Percentiles rank a stretch among this genome's conserved stretches.
Evolutionary conservation across 2,888 invertebrate species (phyloP).

Genomic region (Leptopilina myrica): DNA sequence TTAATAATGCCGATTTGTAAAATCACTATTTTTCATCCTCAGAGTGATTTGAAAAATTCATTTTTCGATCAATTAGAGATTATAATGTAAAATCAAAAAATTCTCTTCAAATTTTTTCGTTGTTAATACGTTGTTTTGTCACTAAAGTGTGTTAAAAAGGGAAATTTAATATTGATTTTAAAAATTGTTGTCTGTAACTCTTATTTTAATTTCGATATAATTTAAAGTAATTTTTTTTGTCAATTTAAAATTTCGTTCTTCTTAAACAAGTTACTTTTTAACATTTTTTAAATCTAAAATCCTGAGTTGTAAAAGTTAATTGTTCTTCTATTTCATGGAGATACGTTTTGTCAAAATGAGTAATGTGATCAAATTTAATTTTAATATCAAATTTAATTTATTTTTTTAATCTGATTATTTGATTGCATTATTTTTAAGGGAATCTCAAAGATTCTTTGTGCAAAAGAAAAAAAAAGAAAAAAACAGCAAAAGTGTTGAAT

Average conservation of each 20-base stretch:
- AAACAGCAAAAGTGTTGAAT: conserved; percentile 41
- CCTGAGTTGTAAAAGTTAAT: background rate
- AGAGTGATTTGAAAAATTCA: conserved; percentile 57
- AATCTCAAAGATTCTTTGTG: background rate
- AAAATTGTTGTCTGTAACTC: too few relatives aligned
- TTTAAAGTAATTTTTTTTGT: background rate
- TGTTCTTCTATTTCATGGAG: conserved; percentile 7
- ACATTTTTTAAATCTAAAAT: background rate
- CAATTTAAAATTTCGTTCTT: too few relatives aligned
- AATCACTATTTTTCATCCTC: conserved; percentile 54
- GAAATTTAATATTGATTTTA: too few relatives aligned
- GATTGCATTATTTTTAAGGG: conserved; percentile 7
- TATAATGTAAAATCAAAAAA: conserved; percentile 35
- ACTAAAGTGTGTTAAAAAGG: background rate
- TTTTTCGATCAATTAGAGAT: conserved; percentile 54
- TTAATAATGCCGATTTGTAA: conserved; percentile 62
- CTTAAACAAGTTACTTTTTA: background rate
- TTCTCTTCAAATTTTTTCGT: background rate
- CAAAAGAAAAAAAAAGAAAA: conserved; percentile 12
- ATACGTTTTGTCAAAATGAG: background rate
- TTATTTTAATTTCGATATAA: background rate
- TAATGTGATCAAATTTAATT: conserved; percentile 9
- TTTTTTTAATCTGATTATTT: background rate
- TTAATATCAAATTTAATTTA: background rate
- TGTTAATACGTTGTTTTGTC: background rate